Conservation (phyloP, 2,797 vertebrate genomes). For the Myotis myotis region DNA sequence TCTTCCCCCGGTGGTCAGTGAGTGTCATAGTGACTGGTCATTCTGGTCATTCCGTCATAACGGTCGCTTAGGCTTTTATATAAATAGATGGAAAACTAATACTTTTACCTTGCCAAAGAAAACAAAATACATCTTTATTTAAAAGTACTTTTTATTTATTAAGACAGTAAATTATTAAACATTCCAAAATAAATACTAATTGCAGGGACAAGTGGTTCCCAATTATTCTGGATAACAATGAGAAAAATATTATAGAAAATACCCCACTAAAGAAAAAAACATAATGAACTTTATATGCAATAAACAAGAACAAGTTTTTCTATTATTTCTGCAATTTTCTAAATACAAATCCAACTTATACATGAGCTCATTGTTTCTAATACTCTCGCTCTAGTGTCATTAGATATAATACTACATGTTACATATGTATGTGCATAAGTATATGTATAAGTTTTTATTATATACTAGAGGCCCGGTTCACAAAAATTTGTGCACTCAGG, state of each 20-base stretch:
- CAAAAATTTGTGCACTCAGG: too few species aligned
- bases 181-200: background rate
- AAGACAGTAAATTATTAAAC: background rate
- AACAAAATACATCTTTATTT: background rate
- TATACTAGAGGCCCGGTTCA: too few species aligned
- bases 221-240: background rate
- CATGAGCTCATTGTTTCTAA: background rate
- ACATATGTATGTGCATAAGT: background rate
- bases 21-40: too few species aligned
- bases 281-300: background rate
- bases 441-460: background rate
- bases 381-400: background rate
- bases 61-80: too few species aligned
- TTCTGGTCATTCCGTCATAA: too few species aligned
- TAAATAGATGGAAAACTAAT: background rate
- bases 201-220: background rate
- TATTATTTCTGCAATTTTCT: background rate
- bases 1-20: too few species aligned
- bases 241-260: background rate
- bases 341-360: background rate
- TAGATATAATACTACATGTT: background rate
- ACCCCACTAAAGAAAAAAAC: background rate
- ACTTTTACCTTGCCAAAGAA: background rate
- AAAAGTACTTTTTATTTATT: background rate
- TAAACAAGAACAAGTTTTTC: background rate